A percentile compares a stretch with the other conserved stretches of the same genome.
These are phyloP conservation scores for Cichladusa arquata DNA, from an alignment of 2,113 vertebrate genomes.

Conservation along the genomic window DNA sequence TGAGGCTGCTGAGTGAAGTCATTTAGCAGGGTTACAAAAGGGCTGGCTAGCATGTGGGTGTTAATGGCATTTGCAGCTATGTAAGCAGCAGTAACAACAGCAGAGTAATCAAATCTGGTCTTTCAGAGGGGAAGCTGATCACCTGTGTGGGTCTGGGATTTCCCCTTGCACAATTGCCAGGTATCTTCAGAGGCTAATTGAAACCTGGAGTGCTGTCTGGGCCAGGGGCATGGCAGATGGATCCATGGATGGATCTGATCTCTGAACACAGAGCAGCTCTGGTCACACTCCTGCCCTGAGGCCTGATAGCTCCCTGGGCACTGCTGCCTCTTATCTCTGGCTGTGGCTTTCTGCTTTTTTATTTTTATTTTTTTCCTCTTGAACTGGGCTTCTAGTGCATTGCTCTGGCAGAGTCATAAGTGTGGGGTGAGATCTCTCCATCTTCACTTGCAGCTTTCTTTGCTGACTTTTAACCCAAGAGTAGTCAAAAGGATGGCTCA, in stretches of 20 bases:
- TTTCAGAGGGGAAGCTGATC: not conserved
- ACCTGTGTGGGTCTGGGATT: slow-evolving; percentile 21
- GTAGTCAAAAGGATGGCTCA: not conserved
- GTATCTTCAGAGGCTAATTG: not conserved
- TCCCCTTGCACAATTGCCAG: not conserved
- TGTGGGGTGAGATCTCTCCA: not conserved
- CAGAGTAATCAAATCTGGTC: not conserved
- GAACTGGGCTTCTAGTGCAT: not conserved
- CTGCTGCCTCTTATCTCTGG: not conserved
- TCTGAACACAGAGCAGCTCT: not conserved
- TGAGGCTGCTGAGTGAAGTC: not conserved
- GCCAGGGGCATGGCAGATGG: not conserved
- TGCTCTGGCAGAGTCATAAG: not conserved
- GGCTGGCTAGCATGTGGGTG: not conserved
- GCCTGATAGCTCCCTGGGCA: not conserved
- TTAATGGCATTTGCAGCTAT: slow-evolving; percentile 41
- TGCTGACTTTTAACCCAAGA: not conserved
- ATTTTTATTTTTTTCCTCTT: not conserved
- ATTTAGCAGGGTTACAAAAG: not conserved
- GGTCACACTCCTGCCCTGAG: not conserved
- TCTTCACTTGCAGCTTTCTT: not conserved
- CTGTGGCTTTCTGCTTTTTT: not conserved
- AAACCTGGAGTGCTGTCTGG: not conserved
- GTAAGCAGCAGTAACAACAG: not conserved
- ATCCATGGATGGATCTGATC: not conserved